Evolutionary conservation across 2,113 vertebrate genomes (phyloP).

Genomic region (Setophaga petechia): DNA sequence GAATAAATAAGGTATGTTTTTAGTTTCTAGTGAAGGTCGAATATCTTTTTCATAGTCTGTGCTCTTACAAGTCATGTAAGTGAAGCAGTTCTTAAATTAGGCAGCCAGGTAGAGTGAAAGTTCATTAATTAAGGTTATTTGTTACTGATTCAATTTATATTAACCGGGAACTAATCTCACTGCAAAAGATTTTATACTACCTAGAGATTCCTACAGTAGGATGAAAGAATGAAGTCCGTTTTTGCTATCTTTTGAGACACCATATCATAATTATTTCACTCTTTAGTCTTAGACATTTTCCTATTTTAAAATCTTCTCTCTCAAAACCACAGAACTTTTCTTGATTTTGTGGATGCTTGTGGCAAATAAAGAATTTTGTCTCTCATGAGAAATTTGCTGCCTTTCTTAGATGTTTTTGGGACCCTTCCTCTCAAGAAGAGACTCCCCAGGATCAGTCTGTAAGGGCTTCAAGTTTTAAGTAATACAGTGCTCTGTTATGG

Average conservation of each 20-base stretch:
- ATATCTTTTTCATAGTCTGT: constrained; percentile 49
- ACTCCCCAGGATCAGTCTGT: background rate
- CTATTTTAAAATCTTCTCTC: background rate
- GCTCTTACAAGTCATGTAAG: constrained; percentile 14
- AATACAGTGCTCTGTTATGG: background rate
- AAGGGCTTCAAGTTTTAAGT: background rate
- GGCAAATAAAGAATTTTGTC: background rate
- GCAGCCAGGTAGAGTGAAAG: background rate
- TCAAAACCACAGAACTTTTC: background rate
- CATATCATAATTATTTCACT: background rate
- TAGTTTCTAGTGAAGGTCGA: constrained; percentile 55
- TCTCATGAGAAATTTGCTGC: background rate
- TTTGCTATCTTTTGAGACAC: background rate
- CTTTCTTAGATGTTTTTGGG: background rate
- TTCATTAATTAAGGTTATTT: constrained; percentile 55
- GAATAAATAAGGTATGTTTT: constrained; percentile 55
- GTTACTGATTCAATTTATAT: constrained; percentile 5
- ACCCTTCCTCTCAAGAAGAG: background rate
- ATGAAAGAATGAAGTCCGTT: background rate
- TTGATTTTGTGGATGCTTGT: background rate
- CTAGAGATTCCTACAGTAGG: background rate
- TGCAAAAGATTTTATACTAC: background rate
- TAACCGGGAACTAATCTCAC: background rate
- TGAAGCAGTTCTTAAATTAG: constrained; percentile 14
- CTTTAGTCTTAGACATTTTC: background rate